Evolutionary conservation across 2,888 invertebrate species (phyloP).

Genomic region (Caradrina kadenii): DNA sequence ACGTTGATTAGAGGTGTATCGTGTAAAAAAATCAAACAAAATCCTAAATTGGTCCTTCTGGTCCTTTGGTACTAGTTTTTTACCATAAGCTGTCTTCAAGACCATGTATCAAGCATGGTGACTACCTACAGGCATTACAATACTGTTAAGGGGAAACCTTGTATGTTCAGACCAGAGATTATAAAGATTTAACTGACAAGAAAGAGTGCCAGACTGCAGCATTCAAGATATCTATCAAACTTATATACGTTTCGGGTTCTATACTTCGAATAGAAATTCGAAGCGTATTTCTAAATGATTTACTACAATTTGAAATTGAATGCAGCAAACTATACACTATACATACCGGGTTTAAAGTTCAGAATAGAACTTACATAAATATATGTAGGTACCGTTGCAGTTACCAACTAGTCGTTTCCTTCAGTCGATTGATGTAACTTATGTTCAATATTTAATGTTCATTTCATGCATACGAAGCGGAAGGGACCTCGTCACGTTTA

Average conservation of each 20-base stretch:
- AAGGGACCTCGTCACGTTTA: no score
- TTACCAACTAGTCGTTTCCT: not conserved
- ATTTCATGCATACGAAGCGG: no score
- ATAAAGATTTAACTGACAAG: no score
- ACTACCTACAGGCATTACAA: not conserved
- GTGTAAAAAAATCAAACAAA: conserved; percentile 3
- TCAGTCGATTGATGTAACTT: conserved; percentile 17
- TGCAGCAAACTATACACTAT: conserved; percentile 12
- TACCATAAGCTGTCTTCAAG: not conserved
- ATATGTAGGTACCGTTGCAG: conserved; percentile 26
- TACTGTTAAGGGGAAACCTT: no score
- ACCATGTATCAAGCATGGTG: not conserved
- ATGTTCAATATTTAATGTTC: not conserved
- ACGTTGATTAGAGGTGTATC: conserved; percentile 25
- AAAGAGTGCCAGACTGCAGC: no score
- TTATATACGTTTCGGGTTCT: conserved; percentile 2
- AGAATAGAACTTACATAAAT: conserved; percentile 39
- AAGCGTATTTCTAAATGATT: conserved; percentile 32
- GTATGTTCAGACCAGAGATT: no score
- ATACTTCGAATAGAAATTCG: conserved; percentile 21
- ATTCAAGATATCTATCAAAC: not conserved
- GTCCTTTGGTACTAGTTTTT: conserved; percentile 21
- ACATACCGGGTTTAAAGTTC: conserved; percentile 32
- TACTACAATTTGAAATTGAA: conserved; percentile 39
- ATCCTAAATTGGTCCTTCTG: not conserved